A percentile compares a stretch with the other conserved stretches of the same genome.
Evolutionary conservation across 1,140 invertebrate species (phyloP).

Genomic region (Aporrectodea caliginosa): DNA sequence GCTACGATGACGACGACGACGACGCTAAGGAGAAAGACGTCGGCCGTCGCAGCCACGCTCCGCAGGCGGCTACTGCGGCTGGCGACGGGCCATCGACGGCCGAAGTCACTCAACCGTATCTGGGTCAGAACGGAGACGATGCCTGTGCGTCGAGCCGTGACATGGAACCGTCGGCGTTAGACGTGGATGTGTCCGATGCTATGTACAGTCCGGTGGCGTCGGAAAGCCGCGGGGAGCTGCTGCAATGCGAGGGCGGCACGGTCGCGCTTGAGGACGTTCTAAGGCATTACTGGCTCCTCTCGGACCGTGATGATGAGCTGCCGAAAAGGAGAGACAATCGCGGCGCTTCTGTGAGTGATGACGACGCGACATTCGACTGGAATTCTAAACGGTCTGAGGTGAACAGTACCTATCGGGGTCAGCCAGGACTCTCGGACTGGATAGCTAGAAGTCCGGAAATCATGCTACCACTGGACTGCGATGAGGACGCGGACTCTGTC

Average conservation of each 20-base stretch:
- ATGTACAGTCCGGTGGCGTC: background rate
- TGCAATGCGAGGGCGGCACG: background rate
- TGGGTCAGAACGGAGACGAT: background rate
- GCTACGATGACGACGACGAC: background rate
- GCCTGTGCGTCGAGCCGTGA: background rate
- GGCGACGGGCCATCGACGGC: no score
- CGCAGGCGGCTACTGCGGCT: background rate
- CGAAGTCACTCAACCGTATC: no score
- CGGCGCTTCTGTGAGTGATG: background rate
- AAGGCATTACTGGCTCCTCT: background rate
- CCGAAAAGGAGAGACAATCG: background rate
- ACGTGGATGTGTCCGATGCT: no score
- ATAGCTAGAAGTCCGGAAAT: no score
- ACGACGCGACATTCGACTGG: background rate
- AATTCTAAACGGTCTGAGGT: background rate
- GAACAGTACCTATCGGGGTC: background rate
- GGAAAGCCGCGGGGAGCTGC: background rate
- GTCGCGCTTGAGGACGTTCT: background rate
- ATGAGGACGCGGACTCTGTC: background rate
- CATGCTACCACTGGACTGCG: no score
- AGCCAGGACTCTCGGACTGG: background rate
- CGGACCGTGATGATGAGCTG: background rate
- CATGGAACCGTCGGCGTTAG: no score
- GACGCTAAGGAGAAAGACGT: background rate
- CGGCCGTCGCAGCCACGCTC: background rate